These are phyloP conservation scores for Hypanus sabinus DNA, from an alignment of 2,113 vertebrate genomes.

Conservation along the genomic window DNA sequence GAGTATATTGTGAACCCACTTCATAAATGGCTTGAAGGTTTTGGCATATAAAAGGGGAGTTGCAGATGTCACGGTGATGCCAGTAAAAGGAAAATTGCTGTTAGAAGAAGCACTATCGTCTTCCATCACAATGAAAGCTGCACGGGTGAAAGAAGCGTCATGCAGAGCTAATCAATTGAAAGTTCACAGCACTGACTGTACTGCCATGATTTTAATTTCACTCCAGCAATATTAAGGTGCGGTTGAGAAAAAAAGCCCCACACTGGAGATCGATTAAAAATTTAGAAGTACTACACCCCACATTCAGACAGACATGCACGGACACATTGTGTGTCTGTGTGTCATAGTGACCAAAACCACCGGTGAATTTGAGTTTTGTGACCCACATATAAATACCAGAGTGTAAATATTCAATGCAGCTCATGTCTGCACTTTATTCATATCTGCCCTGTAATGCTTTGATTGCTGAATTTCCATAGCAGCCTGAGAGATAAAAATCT, in stretches of 20 bases:
- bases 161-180: slow-evolving; percentile 15
- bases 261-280: not conserved
- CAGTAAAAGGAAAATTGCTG: slow-evolving; percentile 31
- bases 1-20: slow-evolving; percentile 23
- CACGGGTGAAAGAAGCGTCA: not conserved
- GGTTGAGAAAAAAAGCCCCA: not conserved
- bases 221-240: not conserved
- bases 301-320: not conserved
- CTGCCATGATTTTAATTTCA: slow-evolving; percentile 17
- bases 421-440: not conserved
- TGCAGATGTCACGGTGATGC: slow-evolving; percentile 1
- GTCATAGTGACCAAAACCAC: not conserved
- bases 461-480: slow-evolving; percentile 20
- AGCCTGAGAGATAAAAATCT: slow-evolving; percentile 8
- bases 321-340: not conserved
- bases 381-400: not conserved
- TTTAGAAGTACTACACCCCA: not conserved
- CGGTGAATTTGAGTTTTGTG: not conserved
- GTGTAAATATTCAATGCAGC: slow-evolving; percentile 1
- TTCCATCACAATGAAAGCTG: slow-evolving; percentile 10
- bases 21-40: slow-evolving; percentile 30
- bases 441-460: not conserved
- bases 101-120: not conserved
- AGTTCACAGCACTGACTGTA: not conserved
- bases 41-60: slow-evolving; percentile 15